Percentiles rank a stretch among this genome's conserved stretches.
Evolutionary conservation across 1,140 invertebrate species (phyloP).

Genomic region (Habropoda laboriosa): DNA sequence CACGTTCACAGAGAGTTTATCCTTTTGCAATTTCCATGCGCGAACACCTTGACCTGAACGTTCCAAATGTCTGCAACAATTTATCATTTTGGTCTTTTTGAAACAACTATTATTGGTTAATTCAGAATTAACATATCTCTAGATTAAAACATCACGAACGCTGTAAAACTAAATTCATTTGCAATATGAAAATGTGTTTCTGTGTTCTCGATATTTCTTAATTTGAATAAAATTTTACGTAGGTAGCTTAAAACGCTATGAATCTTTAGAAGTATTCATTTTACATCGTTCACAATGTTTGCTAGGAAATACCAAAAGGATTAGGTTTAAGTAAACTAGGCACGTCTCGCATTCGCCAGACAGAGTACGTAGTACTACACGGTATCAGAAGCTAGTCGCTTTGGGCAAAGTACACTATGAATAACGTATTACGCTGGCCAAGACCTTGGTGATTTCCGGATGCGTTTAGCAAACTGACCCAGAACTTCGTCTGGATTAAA

Average conservation of each 20-base stretch:
- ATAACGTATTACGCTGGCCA: conserved; percentile 20
- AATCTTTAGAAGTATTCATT: too few species aligned
- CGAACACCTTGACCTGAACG: not conserved
- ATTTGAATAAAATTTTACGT: too few species aligned
- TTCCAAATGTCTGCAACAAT: too few species aligned
- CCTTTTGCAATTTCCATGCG: not conserved
- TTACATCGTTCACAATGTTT: too few species aligned
- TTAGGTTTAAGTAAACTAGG: not conserved
- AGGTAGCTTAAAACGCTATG: too few species aligned
- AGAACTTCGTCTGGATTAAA: conserved; percentile 21
- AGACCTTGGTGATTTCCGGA: conserved; percentile 42
- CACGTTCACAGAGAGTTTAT: not conserved
- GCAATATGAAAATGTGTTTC: too few species aligned
- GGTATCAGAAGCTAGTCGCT: conserved; percentile 7
- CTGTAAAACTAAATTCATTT: too few species aligned
- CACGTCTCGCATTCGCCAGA: not conserved
- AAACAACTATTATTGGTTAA: too few species aligned
- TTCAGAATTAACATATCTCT: too few species aligned
- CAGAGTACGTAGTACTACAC: not conserved
- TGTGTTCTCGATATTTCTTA: too few species aligned
- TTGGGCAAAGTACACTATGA: conserved; percentile 35
- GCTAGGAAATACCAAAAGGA: not conserved
- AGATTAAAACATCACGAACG: too few species aligned
- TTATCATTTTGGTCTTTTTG: too few species aligned
- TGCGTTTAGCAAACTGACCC: conserved; percentile 8